These are phyloP conservation scores for Ambastaia sidthimunki DNA, from an alignment of 2,797 vertebrate species.

Conservation along the genomic window DNA sequence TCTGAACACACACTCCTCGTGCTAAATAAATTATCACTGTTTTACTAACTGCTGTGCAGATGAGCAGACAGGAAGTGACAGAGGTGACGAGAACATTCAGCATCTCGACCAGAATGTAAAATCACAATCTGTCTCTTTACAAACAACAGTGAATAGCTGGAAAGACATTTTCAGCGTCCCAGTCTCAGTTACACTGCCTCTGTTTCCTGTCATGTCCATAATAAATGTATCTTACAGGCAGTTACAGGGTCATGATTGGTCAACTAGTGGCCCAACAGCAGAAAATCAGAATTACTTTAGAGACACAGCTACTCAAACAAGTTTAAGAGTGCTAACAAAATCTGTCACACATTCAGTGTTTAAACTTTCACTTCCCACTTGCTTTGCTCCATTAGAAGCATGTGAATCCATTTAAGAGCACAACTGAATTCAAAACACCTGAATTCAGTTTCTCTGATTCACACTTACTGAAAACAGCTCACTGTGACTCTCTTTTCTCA, in stretches of 20 bases:
- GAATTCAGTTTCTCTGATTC: background rate
- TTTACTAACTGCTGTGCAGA: constrained; percentile 80
- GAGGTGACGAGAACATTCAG: constrained; percentile 90
- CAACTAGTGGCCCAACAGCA: too few species aligned
- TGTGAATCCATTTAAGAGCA: too few species aligned
- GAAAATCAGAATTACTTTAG: too few species aligned
- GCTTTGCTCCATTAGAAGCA: too few species aligned
- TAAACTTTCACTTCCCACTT: too few species aligned
- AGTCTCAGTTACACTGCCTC: background rate
- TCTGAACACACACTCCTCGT: constrained; percentile 16
- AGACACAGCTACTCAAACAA: too few species aligned
- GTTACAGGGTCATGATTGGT: too few species aligned
- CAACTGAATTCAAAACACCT: too few species aligned
- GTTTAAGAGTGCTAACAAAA: too few species aligned
- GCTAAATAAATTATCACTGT: constrained; percentile 74
- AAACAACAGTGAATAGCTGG: too few species aligned
- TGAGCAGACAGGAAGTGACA: constrained; percentile 93
- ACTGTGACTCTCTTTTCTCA: constrained; percentile 61
- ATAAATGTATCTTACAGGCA: too few species aligned
- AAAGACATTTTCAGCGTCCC: background rate
- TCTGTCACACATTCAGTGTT: too few species aligned
- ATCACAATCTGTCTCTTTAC: background rate
- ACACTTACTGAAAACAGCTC: background rate
- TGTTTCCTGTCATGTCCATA: background rate
- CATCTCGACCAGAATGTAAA: constrained; percentile 4